Percentiles rank a stretch among this genome's conserved stretches.
These are phyloP conservation scores for Drymodes brunneopygia DNA, from an alignment of 2,113 vertebrate genomes.

Conservation along the genomic window DNA sequence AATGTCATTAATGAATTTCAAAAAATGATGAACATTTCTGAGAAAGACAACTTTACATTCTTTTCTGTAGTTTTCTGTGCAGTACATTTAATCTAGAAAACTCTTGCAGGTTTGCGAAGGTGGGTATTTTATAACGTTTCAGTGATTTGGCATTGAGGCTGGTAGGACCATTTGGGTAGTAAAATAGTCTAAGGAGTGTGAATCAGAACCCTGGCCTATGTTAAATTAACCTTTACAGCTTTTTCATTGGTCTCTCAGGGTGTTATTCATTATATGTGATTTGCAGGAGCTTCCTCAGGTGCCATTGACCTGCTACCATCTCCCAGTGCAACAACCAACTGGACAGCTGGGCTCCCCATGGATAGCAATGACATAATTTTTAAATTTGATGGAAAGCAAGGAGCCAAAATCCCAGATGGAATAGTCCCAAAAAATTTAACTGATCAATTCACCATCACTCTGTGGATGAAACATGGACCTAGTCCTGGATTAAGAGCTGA, in stretches of 20 bases:
- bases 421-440: slow-evolving; percentile 94
- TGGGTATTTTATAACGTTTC: background rate
- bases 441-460: slow-evolving; percentile 93
- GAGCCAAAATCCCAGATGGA: slow-evolving; percentile 91
- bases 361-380: slow-evolving; percentile 91
- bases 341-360: slow-evolving; percentile 87
- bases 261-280: background rate
- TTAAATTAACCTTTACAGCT: background rate
- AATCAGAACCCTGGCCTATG: background rate
- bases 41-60: background rate
- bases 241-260: background rate
- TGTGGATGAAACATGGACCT: slow-evolving; percentile 97
- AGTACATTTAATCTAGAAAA: background rate
- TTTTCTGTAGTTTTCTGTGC: background rate
- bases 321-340: slow-evolving; percentile 83
- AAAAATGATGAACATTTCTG: background rate
- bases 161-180: background rate
- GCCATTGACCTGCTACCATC: slow-evolving; percentile 92
- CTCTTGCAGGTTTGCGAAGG: background rate
- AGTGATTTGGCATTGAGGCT: background rate
- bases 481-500: slow-evolving; percentile 91
- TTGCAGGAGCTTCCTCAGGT: slow-evolving; percentile 89
- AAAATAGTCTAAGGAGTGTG: background rate
- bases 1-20: background rate
- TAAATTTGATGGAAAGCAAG: slow-evolving; percentile 92